A percentile compares a stretch with the other conserved stretches of the same genome.
phyloP scores from a whole-genome alignment of 2,797 vertebrate genomes.

The Eleutherodactylus coqui region DNA sequence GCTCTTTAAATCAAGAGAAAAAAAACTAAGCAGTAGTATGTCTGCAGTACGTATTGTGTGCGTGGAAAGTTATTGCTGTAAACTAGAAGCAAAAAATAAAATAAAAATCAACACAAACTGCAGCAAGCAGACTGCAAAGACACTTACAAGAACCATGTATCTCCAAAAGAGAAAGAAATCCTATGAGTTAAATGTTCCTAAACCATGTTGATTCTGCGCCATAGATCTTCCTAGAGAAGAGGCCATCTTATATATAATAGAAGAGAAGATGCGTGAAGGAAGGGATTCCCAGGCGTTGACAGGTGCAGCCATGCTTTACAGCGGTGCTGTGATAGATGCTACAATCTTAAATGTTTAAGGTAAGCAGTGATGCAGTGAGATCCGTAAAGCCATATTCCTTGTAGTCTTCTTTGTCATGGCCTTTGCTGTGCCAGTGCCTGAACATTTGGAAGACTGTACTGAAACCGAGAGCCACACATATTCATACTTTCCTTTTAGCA shows the following conservation, averaged over 20 bases:
- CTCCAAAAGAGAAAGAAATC: neutral
- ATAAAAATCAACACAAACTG: neutral
- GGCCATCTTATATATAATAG: neutral
- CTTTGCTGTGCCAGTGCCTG: slow-evolving; percentile 64
- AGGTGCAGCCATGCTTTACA: slow-evolving; percentile 62
- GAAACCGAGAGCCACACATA: slow-evolving; percentile 67
- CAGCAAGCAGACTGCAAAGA: neutral
- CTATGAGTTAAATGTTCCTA: neutral
- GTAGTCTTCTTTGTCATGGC: slow-evolving; percentile 71
- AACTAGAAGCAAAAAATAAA: neutral
- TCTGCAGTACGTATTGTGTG: neutral
- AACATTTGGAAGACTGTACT: slow-evolving; percentile 72
- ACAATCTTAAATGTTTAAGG: slow-evolving; percentile 57
- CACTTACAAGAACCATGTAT: neutral
- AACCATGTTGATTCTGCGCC: neutral
- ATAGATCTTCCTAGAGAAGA: neutral
- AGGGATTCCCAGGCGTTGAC: slow-evolving; percentile 49
- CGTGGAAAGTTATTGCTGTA: slow-evolving; percentile 32
- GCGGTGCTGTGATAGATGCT: slow-evolving; percentile 59
- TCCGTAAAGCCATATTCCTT: slow-evolving; percentile 68
- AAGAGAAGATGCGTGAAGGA: neutral
- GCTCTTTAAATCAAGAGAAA: neutral
- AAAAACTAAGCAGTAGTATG: neutral
- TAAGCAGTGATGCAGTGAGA: slow-evolving; percentile 66
- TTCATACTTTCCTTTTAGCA: slow-evolving; percentile 70